Evolutionary conservation across 2,888 invertebrate species (phyloP).

Genomic region (Macrophya annulata): DNA sequence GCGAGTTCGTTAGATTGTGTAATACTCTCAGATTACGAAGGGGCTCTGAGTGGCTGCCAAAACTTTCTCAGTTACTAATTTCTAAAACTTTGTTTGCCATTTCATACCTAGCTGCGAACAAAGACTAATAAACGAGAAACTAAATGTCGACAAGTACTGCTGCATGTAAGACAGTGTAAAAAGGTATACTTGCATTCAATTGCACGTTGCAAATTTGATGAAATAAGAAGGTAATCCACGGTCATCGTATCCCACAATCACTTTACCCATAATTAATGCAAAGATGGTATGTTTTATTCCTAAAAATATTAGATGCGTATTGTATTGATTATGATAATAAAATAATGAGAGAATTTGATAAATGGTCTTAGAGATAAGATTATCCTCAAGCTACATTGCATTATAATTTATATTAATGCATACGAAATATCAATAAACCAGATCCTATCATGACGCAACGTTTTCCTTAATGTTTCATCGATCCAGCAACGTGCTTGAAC

Average conservation of each 20-base stretch:
- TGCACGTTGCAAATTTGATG: not conserved
- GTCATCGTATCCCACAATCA: no score
- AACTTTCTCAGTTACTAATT: conserved; percentile 11
- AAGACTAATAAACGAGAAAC: not conserved
- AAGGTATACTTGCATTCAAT: not conserved
- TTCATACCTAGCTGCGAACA: not conserved
- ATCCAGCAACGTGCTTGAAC: not conserved
- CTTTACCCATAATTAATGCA: not conserved
- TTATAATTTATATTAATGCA: conserved; percentile 17
- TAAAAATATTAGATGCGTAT: not conserved
- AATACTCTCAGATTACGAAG: conserved; percentile 16
- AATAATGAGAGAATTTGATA: conserved; percentile 12
- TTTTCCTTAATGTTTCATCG: conserved; percentile 20
- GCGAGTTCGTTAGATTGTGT: conserved; percentile 34
- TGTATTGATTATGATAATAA: not conserved
- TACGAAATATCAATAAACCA: conserved; percentile 10
- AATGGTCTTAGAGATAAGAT: not conserved
- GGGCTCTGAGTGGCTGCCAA: conserved; percentile 6
- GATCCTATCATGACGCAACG: conserved; percentile 18
- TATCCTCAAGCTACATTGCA: not conserved
- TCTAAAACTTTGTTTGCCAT: not conserved
- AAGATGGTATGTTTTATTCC: not conserved
- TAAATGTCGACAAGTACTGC: not conserved
- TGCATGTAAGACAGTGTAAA: not conserved
- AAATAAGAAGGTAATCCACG: not conserved